Base-by-base conservation (phyloP, 1,140 invertebrate species). In the Nomia melanderi region DNA sequence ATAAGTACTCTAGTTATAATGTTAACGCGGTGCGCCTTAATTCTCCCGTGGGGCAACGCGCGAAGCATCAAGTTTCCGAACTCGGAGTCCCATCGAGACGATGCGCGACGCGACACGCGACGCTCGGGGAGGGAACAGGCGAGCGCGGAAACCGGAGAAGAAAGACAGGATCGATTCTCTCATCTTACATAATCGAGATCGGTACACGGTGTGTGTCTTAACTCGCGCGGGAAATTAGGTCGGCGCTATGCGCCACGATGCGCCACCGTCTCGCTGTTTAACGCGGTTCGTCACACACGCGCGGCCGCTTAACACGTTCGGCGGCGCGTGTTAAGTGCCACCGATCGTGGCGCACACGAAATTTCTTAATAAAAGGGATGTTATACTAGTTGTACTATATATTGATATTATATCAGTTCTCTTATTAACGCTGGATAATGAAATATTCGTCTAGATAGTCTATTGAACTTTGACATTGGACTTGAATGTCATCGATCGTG, bases 231-330 rank as follows among this genome's bases (percentile, higher is more conserved):
- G 27, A 70, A 84, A 79, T 71, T 70, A 44, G 77, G 73, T 80
- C 70, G 81, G 33, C 27, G 54, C 63, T 54, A 76, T 79, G 74
- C 78, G 71, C 56, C 75, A 84, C 77, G 72, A 78, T 77, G 70
- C 72, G 71, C 62, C 63, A 86, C 56, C n/a, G 65, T 75, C 33
- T 59, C 47, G 41, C 12, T 72, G 71, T 81, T 65, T 60, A 62
- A 69, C 53, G 41, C 44, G 25, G 29, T 53, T 44, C 44, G 36
- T 41, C 44, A 64, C 72, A 41, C 53, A 50, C 53, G 29, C 44
- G 29, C 44, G 20, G 20, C 57, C 20, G 33, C 39, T 60, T 60
- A 36, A n/a, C 36, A 60, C 20, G 36, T 29, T 14, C 23, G 7
- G 17, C 29, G 33, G 3, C 33, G 33, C 33, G 7, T 6, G 29